Percentiles rank a stretch among this genome's conserved stretches.
These are phyloP conservation scores for Sarcophaga variegata DNA, from an alignment of 2,888 invertebrate species.

Conservation along the genomic window DNA sequence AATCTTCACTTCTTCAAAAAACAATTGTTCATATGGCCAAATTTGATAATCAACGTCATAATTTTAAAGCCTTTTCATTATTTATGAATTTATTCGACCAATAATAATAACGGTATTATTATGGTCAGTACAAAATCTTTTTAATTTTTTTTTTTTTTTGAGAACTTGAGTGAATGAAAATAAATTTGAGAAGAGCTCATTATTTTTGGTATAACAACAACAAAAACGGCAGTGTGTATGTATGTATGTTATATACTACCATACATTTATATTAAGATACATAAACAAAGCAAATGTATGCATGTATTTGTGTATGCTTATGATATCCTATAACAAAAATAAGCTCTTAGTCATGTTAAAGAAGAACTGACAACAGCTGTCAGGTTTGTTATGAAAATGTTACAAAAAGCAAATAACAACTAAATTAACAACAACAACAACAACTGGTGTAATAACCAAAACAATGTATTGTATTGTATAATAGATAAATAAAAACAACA, in stretches of 20 bases:
- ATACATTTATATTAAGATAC: no score
- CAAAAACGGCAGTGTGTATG: background rate
- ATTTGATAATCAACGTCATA: no score
- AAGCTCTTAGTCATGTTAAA: slow-evolving; percentile 49
- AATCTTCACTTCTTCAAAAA: no score
- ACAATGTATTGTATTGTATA: no score
- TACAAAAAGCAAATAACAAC: slow-evolving; percentile 12
- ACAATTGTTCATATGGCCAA: no score
- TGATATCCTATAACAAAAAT: slow-evolving; percentile 29
- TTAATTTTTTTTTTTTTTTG: no score
- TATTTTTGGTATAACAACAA: background rate
- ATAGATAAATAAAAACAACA: background rate
- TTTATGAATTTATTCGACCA: slow-evolving; percentile 30
- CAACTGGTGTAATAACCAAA: background rate
- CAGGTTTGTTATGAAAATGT: slow-evolving; percentile 48
- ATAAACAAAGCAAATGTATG: no score
- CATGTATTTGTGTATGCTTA: background rate
- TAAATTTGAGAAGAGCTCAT: background rate
- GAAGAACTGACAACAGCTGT: slow-evolving; percentile 57
- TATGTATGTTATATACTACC: no score
- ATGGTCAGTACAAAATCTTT: slow-evolving; percentile 14
- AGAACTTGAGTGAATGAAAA: slow-evolving; percentile 17
- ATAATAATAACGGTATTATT: slow-evolving; percentile 5
- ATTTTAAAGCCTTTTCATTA: background rate
- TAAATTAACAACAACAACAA: background rate